Conservation (phyloP, 2,888 invertebrate genomes). For the Tortrix viridana region DNA sequence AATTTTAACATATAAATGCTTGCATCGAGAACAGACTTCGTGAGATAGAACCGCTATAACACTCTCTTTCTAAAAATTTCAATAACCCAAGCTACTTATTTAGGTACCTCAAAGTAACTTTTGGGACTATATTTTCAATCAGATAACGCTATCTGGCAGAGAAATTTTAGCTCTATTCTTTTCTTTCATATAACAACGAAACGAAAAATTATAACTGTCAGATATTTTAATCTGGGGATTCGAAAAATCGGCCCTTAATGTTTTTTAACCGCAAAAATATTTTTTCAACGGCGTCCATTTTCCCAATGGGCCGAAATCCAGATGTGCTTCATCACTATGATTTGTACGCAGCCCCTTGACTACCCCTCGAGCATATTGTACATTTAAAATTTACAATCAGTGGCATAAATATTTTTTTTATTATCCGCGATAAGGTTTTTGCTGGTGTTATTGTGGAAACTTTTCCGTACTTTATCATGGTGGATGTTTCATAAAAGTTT, state of each 20-base stretch:
- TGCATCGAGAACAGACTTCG: too few relatives aligned
- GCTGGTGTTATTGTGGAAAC: constrained; percentile 3
- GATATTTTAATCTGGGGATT: too few relatives aligned
- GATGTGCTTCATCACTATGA: constrained; percentile 17
- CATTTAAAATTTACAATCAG: constrained; percentile 22
- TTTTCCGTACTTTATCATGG: constrained; percentile 10
- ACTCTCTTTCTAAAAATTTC: too few relatives aligned
- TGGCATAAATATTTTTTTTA: constrained; percentile 11
- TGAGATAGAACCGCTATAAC: too few relatives aligned
- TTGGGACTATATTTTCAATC: too few relatives aligned
- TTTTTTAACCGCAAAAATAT: not conserved
- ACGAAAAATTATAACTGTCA: too few relatives aligned
- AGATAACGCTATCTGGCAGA: too few relatives aligned
- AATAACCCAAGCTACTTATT: too few relatives aligned
- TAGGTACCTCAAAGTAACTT: not conserved
- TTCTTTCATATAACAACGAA: too few relatives aligned
- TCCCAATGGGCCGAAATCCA: not conserved
- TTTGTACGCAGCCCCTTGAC: constrained; percentile 1
- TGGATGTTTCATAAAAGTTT: not conserved
- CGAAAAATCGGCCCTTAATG: too few relatives aligned
- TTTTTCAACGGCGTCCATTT: constrained; percentile 1
- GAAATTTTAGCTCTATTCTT: too few relatives aligned
- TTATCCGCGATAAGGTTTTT: constrained; percentile 7
- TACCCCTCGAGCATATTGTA: constrained; percentile 13
- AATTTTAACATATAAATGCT: too few relatives aligned